Base-by-base conservation (phyloP, 2,113 vertebrate species). In the Tyrannus savana region DNA sequence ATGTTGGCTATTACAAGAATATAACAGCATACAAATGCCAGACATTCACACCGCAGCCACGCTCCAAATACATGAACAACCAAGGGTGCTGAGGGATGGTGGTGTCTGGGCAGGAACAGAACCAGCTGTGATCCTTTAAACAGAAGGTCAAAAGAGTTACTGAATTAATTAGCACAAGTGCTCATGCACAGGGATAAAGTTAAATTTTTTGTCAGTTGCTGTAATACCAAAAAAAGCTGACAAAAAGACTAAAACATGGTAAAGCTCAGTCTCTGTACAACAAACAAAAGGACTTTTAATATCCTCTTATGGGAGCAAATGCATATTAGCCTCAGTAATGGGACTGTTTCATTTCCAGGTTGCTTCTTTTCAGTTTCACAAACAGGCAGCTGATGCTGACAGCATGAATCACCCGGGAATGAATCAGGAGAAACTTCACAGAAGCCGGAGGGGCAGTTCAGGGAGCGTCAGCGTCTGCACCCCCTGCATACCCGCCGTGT, bases 1-100 rank as follows among this genome's bases (percentile, higher is more conserved):
- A 96, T 69, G 97, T 97, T 97, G 90, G 95, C 97, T 97, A 95
- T 94, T 90, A 85, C 91, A 89, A 60, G 96, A 95, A 96, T 72
- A 89, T 92, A 97, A 93, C 64, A 31, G 97, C 93, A 78, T 74
- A 86, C 31, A 68, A 95, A 94, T 82, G 84, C 91, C n/a, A 91
- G 95, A 92, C 46, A 31, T 37, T 77, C 19, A 60, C 62, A 12
- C 62, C 8, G 7, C 1, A 75, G 80, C 77, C 66, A 15, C 0
- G 6, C 44, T 71, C 30, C 8, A 8, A 49, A 39, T 2, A 49
- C 53, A 8, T 0, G 35, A 60, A 21, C 10, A 7, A 6, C 72
- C 1, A 1, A 49, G 52, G 64, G 15, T 49, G 47, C 79, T 8
- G 60, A 77, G 27, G 47, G 71, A 18, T 6, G 33, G 42, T 5